Evolutionary conservation across 2,113 vertebrate genomes (phyloP).

Genomic region (Oncorhynchus mykiss): DNA sequence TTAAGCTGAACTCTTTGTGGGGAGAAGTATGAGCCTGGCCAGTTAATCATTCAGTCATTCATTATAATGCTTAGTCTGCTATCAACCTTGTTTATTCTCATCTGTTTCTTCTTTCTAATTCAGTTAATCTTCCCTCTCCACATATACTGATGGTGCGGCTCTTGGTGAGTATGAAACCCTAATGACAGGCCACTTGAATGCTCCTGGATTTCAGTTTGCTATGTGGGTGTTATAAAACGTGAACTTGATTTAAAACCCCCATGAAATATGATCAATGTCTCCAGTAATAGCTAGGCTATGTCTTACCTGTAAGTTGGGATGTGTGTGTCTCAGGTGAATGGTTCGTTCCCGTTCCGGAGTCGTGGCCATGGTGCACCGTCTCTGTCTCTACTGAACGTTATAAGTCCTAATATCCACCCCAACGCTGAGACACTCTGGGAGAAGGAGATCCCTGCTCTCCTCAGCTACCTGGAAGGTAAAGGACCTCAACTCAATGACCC

Average conservation of each 20-base stretch:
- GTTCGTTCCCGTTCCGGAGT: conserved; percentile 75
- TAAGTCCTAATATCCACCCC: conserved; percentile 78
- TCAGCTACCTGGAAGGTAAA: conserved; percentile 75
- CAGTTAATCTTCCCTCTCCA: conserved; percentile 78
- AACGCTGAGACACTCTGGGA: conserved; percentile 74
- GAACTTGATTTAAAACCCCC: neutral
- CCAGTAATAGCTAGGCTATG: neutral
- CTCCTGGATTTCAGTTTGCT: too few relatives aligned
- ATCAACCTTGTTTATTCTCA: conserved; percentile 3
- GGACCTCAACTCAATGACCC: neutral
- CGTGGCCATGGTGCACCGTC: conserved; percentile 77
- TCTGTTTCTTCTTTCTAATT: conserved; percentile 10
- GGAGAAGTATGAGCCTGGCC: conserved; percentile 26
- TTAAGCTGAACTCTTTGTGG: conserved; percentile 33
- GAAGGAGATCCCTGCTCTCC: conserved; percentile 64
- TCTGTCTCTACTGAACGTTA: conserved; percentile 76
- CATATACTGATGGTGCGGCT: conserved; percentile 77
- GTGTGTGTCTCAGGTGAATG: conserved; percentile 73
- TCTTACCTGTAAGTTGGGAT: neutral
- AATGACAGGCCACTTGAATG: too few relatives aligned
- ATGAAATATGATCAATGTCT: neutral
- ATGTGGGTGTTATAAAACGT: too few relatives aligned
- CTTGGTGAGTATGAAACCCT: conserved; percentile 72
- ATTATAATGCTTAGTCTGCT: conserved; percentile 25
- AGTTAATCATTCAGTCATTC: conserved; percentile 36